phyloP scores from a whole-genome alignment of 2,113 vertebrate genomes.

The Coptodon rendalli region DNA sequence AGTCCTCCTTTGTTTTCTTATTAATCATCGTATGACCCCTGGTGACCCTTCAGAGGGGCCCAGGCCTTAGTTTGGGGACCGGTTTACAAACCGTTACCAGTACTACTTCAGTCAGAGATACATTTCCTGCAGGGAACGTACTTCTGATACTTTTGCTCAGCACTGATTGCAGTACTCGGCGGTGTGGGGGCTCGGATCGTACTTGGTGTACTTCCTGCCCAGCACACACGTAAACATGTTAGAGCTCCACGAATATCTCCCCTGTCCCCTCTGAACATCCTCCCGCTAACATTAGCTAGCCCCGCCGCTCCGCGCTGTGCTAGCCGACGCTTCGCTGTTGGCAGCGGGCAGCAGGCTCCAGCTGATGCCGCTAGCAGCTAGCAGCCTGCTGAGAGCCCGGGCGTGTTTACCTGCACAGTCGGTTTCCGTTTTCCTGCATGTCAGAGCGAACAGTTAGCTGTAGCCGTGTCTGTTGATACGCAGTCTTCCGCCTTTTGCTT shows the following conservation, averaged over 20 bases:
- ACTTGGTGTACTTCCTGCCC: rapidly evolving
- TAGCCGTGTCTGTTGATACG: slow-evolving; percentile 18
- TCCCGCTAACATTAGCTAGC: slow-evolving; percentile 6
- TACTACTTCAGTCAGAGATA: not conserved
- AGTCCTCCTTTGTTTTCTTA: not conserved
- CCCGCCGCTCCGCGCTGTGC: not conserved
- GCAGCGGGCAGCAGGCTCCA: not conserved
- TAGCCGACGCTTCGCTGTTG: not conserved
- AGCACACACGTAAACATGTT: not conserved
- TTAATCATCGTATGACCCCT: not conserved
- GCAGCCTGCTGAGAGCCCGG: not conserved
- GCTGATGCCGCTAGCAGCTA: not conserved
- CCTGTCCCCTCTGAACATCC: not conserved
- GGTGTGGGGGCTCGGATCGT: not conserved
- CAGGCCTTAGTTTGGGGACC: not conserved
- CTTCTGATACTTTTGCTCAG: not conserved
- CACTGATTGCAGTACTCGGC: not conserved
- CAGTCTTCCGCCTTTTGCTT: slow-evolving; percentile 60
- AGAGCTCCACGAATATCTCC: not conserved
- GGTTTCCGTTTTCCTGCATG: not conserved
- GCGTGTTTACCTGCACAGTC: not conserved
- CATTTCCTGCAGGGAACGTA: not conserved
- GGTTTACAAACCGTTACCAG: not conserved
- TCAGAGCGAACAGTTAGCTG: not conserved
- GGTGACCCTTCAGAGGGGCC: not conserved